A percentile compares a stretch with the other conserved stretches of the same genome.
phyloP scores from a whole-genome alignment of 2,888 invertebrate genomes.

The Priocnemis perturbator region DNA sequence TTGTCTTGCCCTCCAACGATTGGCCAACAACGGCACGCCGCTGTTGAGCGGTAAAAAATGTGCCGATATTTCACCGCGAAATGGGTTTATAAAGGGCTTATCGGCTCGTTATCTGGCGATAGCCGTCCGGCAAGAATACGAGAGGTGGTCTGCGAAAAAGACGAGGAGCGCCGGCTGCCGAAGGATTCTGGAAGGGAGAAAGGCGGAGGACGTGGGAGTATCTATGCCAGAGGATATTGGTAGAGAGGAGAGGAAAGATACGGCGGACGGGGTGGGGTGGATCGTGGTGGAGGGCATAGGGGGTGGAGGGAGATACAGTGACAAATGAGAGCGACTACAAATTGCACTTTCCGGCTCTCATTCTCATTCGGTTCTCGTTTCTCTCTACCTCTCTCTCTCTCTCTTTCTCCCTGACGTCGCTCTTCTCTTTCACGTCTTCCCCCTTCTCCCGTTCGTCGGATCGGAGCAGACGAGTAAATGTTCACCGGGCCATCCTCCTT shows the following conservation, averaged over 20 bases:
- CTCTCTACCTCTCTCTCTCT: constrained; percentile 34
- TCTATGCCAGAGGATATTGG: too few species aligned
- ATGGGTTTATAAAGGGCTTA: constrained; percentile 39
- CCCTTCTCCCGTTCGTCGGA: constrained; percentile 41
- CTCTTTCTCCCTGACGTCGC: constrained; percentile 28
- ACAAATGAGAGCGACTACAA: constrained; percentile 72
- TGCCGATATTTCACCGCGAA: constrained; percentile 37
- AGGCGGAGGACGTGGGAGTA: not conserved
- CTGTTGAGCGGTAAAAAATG: constrained; percentile 24
- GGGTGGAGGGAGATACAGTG: constrained; percentile 59
- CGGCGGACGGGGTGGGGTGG: constrained; percentile 26
- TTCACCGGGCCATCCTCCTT: constrained; percentile 53
- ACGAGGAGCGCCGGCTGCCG: constrained; percentile 22
- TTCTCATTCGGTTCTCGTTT: constrained; percentile 67
- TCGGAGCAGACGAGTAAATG: constrained; percentile 54
- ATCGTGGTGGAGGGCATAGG: constrained; percentile 25
- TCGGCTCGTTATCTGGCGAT: constrained; percentile 48
- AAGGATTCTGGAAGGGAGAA: not conserved
- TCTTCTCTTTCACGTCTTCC: constrained; percentile 11
- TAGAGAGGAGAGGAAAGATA: constrained; percentile 5
- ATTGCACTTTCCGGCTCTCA: constrained; percentile 69
- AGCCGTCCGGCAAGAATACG: constrained; percentile 36
- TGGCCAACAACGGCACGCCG: too few species aligned
- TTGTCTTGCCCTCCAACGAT: too few species aligned
- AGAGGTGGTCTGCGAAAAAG: constrained; percentile 17